Base-by-base conservation (phyloP, 1,140 invertebrate genomes). In the Atta cephalotes region DNA sequence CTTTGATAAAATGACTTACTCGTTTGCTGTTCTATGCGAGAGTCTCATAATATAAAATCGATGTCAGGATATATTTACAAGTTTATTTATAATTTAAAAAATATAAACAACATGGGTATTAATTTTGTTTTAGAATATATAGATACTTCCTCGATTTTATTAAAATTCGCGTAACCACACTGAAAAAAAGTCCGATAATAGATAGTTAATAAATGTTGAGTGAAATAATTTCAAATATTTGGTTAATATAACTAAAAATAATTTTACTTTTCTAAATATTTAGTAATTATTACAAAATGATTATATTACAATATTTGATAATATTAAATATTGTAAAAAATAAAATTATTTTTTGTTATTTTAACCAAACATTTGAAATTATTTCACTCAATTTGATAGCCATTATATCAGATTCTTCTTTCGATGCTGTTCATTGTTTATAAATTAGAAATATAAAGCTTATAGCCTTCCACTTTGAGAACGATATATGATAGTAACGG, bases 401-500 rank as follows among this genome's bases (percentile, higher is more conserved):
- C 12, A 45, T 45, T 45, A 45, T 39, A 45, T 39, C 35, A 39
- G 35, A 45, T 45, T 45, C 2, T 45, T 10, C 39, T 45, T 45
- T 12, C 39, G 7, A 10, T 12, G 25, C 14, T 35, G 1, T 78
- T 60, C 35, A 39, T 18, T 62, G 12, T 62, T 62, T 77, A n/a
- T 28, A n/a, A 62, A 77, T 5, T 35, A 45, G 5, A 45, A 62
- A 65, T 1, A 1, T 21, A 14, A 70, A 3, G 7, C 9, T 53
- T 77, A 31, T 31, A 39, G 21, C 65, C 18, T 39, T n/a, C 21
- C 6, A 70, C 14, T 80, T 80, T 70, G n/a, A 31, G 3, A 62
- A 39, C 58, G 56, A 79, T 70, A 68, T 12, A 14, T 56, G 78
- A 70, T 80, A 70, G 31, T 71, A 39, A 70, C 49, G 65, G 78